phyloP scores from a whole-genome alignment of 1,140 invertebrate species.

The Euura lappo region DNA sequence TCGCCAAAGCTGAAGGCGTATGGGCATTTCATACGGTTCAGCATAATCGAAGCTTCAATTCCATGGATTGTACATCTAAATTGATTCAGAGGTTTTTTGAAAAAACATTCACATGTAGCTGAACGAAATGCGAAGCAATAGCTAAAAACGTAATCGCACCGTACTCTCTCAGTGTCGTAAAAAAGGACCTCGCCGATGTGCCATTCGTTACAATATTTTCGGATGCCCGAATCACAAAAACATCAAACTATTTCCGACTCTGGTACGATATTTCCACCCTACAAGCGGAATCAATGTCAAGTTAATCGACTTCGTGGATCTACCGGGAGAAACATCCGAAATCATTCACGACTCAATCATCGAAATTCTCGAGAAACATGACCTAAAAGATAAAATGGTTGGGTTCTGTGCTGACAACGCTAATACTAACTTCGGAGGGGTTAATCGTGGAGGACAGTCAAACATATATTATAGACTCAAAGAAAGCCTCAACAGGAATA shows the following conservation, averaged over 20 bases:
- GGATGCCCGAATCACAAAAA: constrained; percentile 31
- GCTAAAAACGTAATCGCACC: constrained; percentile 24
- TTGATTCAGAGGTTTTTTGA: constrained; percentile 28
- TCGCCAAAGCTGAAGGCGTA: constrained; percentile 24
- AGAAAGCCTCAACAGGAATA: constrained; percentile 16
- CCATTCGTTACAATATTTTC: constrained; percentile 26
- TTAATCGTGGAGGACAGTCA: constrained; percentile 18
- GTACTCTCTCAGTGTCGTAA: constrained; percentile 15
- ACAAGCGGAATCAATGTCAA: constrained; percentile 27
- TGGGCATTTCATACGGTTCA: constrained; percentile 28
- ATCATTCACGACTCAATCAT: constrained; percentile 26
- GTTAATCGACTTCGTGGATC: constrained; percentile 27
- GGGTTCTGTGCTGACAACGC: constrained; percentile 36
- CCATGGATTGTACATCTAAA: constrained; percentile 34
- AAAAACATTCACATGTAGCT: constrained; percentile 31
- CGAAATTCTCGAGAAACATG: constrained; percentile 22
- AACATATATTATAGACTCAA: constrained; percentile 21
- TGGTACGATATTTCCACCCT: constrained; percentile 28
- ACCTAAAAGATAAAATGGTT: constrained; percentile 29
- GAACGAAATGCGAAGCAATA: constrained; percentile 34
- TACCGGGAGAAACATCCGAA: constrained; percentile 30
- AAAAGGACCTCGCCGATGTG: constrained; percentile 17
- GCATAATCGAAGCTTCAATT: constrained; percentile 33
- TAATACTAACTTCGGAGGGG: constrained; percentile 33
- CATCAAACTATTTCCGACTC: constrained; percentile 27